Conservation (phyloP, 2,888 invertebrate genomes). For the Fragum sueziense region DNA sequence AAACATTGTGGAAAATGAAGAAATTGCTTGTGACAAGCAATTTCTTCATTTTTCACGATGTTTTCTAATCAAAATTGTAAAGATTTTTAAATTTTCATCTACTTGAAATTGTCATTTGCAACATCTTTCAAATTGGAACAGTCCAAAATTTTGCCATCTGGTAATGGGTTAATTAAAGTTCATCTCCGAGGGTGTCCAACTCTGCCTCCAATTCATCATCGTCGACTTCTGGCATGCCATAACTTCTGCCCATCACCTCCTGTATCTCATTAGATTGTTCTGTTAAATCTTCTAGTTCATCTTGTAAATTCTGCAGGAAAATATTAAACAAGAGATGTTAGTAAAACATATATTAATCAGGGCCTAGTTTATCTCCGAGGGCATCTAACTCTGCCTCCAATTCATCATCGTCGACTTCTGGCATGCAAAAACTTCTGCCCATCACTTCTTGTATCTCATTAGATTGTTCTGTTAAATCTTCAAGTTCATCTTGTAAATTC, state of each 20-base stretch:
- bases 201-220: conserved; percentile 97
- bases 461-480: conserved; percentile 98
- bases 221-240: conserved; percentile 98
- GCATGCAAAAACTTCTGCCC: conserved; percentile 96
- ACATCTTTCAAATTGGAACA: too few relatives aligned
- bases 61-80: too few relatives aligned
- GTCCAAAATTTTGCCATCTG: too few relatives aligned
- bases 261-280: conserved; percentile 99
- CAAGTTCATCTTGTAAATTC: conserved; percentile 98
- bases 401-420: conserved; percentile 99
- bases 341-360: conserved; percentile 97
- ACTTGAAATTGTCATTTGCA: too few relatives aligned
- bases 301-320: conserved; percentile 95
- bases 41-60: too few relatives aligned
- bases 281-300: conserved; percentile 97
- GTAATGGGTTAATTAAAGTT: too few relatives aligned
- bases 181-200: conserved; percentile 89
- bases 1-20: too few relatives aligned
- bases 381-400: conserved; percentile 89
- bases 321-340: too few relatives aligned
- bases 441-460: conserved; percentile 97
- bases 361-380: conserved; percentile 94
- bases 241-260: conserved; percentile 93
- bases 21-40: too few relatives aligned
- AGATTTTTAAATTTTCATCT: too few relatives aligned